Evolutionary conservation across 2,113 vertebrate species (phyloP), one percentile per base, ranked within the genome.

Genomic region (Cyprinodon tularosa): DNA sequence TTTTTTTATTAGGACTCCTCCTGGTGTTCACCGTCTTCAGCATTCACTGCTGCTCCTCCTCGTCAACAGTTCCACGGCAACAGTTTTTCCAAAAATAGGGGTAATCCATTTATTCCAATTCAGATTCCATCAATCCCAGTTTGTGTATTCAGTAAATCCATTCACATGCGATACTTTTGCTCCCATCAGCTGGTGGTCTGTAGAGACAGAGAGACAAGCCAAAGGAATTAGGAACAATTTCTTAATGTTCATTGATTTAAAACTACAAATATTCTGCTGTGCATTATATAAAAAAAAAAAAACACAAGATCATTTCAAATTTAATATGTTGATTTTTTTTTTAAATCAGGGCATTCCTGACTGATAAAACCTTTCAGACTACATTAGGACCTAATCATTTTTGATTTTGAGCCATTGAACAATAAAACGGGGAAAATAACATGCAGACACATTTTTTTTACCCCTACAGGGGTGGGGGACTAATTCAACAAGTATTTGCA

Each of bases 101-200:
- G 83, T 87, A 91, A 90, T 93, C 89, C 90, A 91, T 91, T 90
- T 85, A 90, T 86, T 92, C 90, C 84, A 87, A 81, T 84, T 89
- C 82, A 84, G 74, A 83, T 75, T 89, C 77, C 83, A 78, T 90
- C 82, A 80, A 77, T 82, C 82, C 77, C 68, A 71, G 82, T 74
- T 86, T 74, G 65, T 13, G 66, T 82, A 77, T 73, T 85, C 78
- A 73, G 81, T 81, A 84, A 84, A 82, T 91, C 86, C 90, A 79
- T 78, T 77, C 76, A 11, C 50, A 57, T 7, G 17, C 48, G 6
- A 20, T 20, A 57, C 3, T 57, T 17, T 8, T 2, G 50, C n/a
- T 57, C n/a, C 50, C 50, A n/a, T n/a, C 50, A 5, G 50, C 20
- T n/a, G 50, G 20, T 57, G 50, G 17, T 44, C 64, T 66, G 42